Evolutionary conservation across 2,113 vertebrate species (phyloP), one percentile per base, ranked within the genome.

Genomic region (Platysteira castanea): DNA sequence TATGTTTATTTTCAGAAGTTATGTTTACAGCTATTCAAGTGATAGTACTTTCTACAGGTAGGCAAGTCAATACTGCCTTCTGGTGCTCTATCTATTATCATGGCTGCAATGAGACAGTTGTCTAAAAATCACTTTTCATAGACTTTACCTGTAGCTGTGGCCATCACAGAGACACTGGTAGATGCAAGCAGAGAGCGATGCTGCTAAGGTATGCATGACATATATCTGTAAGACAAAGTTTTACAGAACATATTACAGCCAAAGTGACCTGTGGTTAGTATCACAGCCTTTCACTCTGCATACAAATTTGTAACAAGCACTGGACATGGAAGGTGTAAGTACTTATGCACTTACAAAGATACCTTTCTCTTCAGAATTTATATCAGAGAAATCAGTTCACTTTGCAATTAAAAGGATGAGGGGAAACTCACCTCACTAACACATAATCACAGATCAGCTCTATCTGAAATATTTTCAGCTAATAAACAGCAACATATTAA

Each of bases 91-190:
- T 7, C 5, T 26, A 35, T 33, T 47, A 63, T 4, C 6, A 35
- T 1, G 5, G 31, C 8, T 33, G 31, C 18, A 87, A 46, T 21
- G 15, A 93, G 21, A 39, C 22, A 28, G 8, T 14, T 50, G 27
- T 50, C 16, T 41, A 59, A 59, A 54, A 49, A 41, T 5, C 19
- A 61, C 11, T 78, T 84, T 69, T 88, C 33, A 27, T 11, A 70
- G 47, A 64, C n/a, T 53, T 97, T 98, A 99, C 99, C 99, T 99
- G 98, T 99, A 98, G 89, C 97, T 98, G 95, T 99, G 99, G 96
- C 99, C 98, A 88, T 99, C 99, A 98, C 99, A 99, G 93, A 99
- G 99, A 97, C 99, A 99, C 49, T 99, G 99, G 97, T 99, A 99
- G 91, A 99, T 99, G 96, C 99, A 99, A 96, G 99, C 99, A 68